Percentiles rank a stretch among this genome's conserved stretches.
Conservation (phyloP, 1,140 invertebrate species). For the Cydia strobilella region DNA sequence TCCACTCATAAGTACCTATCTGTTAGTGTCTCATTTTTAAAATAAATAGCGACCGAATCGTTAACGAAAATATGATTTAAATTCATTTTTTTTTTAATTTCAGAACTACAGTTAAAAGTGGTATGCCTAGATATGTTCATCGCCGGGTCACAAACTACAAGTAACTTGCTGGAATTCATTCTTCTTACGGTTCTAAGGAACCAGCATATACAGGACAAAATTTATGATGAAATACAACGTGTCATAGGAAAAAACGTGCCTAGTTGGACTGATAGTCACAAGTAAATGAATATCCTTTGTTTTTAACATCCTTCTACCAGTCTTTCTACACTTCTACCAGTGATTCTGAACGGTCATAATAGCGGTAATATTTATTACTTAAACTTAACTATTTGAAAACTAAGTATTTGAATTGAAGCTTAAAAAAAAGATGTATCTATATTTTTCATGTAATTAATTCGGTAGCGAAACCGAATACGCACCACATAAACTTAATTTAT, state of each 20-base stretch:
- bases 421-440: not conserved
- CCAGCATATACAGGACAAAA: slow-evolving; percentile 83
- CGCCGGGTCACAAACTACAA: slow-evolving; percentile 87
- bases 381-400: slow-evolving; percentile 25
- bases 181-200: slow-evolving; percentile 85
- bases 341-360: no score
- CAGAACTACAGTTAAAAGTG: slow-evolving; percentile 85
- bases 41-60: no score
- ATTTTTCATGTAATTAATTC: no score
- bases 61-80: no score
- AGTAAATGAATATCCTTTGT: slow-evolving; percentile 45
- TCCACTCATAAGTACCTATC: no score
- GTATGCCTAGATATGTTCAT: slow-evolving; percentile 87
- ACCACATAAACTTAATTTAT: no score
- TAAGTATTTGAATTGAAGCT: not conserved
- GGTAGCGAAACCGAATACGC: no score
- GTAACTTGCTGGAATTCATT: slow-evolving; percentile 86
- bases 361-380: slow-evolving; percentile 10
- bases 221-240: slow-evolving; percentile 84
- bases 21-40: no score
- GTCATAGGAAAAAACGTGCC: slow-evolving; percentile 79
- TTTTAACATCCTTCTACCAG: no score
- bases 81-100: slow-evolving; percentile 38
- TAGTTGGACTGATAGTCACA: slow-evolving; percentile 61
- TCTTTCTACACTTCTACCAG: no score